A percentile compares a stretch with the other conserved stretches of the same genome.
Conservation (phyloP, 2,113 vertebrate species). For the Calidris pygmaea region DNA sequence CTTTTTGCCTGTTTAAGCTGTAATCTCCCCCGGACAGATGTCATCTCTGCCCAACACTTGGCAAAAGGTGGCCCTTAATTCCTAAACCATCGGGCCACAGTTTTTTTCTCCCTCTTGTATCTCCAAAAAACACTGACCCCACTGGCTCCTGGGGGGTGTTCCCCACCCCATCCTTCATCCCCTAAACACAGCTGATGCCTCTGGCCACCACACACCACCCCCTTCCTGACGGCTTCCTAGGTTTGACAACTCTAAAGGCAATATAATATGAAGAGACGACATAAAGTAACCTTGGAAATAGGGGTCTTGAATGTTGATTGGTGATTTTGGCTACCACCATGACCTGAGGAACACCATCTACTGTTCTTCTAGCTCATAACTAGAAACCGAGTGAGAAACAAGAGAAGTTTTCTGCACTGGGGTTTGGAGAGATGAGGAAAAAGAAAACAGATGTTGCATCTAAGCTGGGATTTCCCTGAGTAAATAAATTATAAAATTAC, state of each 20-base stretch:
- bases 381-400: not conserved
- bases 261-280: not conserved
- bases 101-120: not conserved
- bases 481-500: conserved; percentile 73
- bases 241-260: not conserved
- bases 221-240: not conserved
- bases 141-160: rapidly evolving
- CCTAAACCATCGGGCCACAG: not conserved
- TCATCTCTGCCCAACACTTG: not conserved
- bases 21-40: not conserved
- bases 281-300: not conserved
- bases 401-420: not conserved
- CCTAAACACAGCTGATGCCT: rapidly evolving
- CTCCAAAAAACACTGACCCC: not conserved
- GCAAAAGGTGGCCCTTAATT: not conserved
- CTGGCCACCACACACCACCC: not conserved
- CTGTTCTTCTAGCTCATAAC: not conserved
- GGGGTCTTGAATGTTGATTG: rapidly evolving
- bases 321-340: not conserved
- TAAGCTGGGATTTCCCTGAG: conserved; percentile 48
- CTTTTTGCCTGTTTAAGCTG: not conserved
- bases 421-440: not conserved
- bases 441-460: conserved; percentile 39
- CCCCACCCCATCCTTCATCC: not conserved
- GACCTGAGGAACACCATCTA: not conserved